These are phyloP conservation scores for Dendrolimus pini DNA, from an alignment of 2,888 invertebrate species.

Conservation along the genomic window DNA sequence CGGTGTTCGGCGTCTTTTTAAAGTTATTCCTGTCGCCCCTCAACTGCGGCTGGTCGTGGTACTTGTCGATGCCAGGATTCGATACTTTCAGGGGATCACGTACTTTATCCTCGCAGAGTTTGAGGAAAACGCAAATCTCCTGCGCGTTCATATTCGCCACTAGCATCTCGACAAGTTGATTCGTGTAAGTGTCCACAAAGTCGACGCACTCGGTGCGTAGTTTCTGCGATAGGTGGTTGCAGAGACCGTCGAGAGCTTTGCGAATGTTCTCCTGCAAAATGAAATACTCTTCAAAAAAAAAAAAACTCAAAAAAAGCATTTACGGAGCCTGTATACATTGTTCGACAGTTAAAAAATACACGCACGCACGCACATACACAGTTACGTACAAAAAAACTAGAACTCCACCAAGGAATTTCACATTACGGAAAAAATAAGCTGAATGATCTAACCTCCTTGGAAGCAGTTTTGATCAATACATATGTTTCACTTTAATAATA, in stretches of 20 bases:
- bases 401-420: too few species aligned
- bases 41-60: slow-evolving; percentile 47
- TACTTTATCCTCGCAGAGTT: slow-evolving; percentile 79
- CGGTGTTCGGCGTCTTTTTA: slow-evolving; percentile 36
- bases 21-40: slow-evolving; percentile 58
- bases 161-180: slow-evolving; percentile 86
- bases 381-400: too few species aligned
- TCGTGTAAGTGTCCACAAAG: slow-evolving; percentile 86
- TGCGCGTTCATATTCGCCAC: slow-evolving; percentile 80
- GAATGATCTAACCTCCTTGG: too few species aligned
- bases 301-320: too few species aligned
- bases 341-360: too few species aligned
- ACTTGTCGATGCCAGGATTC: slow-evolving; percentile 41
- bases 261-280: slow-evolving; percentile 80
- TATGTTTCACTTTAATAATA: too few species aligned
- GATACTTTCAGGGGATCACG: slow-evolving; percentile 43
- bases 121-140: slow-evolving; percentile 86
- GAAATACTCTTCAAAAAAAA: not conserved
- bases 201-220: slow-evolving; percentile 81
- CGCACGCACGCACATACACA: too few species aligned
- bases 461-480: too few species aligned
- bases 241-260: slow-evolving; percentile 81
- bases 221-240: slow-evolving; percentile 80
- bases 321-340: too few species aligned
- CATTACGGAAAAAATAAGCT: too few species aligned